A percentile compares a stretch with the other conserved stretches of the same genome.
Conservation (phyloP, 1,140 invertebrate genomes). For the Anastatus disparis region DNA sequence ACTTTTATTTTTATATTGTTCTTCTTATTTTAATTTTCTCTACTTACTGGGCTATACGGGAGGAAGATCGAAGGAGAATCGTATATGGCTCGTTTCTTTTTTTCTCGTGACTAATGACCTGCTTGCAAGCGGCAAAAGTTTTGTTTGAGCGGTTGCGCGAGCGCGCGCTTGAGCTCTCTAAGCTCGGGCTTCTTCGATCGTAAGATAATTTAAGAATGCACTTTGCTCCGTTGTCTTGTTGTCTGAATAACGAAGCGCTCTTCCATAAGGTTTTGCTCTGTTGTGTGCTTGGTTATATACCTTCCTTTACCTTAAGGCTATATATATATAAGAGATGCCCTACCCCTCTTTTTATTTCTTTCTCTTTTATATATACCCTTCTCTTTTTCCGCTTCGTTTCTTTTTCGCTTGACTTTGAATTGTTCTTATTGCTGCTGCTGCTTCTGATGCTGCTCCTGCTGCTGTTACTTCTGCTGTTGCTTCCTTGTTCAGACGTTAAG, state of each 20-base stretch:
- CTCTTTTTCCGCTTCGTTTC: not conserved
- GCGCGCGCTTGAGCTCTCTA: conserved; percentile 26
- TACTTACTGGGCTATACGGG: too few species aligned
- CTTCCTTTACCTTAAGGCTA: not conserved
- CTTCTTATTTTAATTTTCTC: not conserved
- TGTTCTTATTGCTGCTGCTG: too few species aligned
- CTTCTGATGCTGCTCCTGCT: not conserved
- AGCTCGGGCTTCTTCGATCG: conserved; percentile 28
- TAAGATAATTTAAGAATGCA: conserved; percentile 43
- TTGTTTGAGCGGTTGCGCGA: too few species aligned
- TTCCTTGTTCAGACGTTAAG: not conserved
- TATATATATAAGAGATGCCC: not conserved
- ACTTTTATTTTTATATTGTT: not conserved
- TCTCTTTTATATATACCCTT: not conserved
- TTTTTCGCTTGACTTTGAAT: too few species aligned
- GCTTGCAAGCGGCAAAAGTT: too few species aligned
- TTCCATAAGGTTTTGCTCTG: too few species aligned
- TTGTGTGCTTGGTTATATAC: too few species aligned
- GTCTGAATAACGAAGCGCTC: conserved; percentile 31
- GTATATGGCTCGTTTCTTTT: not conserved
- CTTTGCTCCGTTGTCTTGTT: conserved; percentile 42
- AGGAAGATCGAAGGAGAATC: too few species aligned
- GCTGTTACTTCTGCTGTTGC: not conserved
- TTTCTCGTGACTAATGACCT: conserved; percentile 40
- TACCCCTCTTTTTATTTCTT: not conserved